Percentiles rank a stretch among this genome's conserved stretches.
These are phyloP conservation scores for Nasonia longicornis DNA, from an alignment of 1,140 invertebrate genomes.

Conservation along the genomic window DNA sequence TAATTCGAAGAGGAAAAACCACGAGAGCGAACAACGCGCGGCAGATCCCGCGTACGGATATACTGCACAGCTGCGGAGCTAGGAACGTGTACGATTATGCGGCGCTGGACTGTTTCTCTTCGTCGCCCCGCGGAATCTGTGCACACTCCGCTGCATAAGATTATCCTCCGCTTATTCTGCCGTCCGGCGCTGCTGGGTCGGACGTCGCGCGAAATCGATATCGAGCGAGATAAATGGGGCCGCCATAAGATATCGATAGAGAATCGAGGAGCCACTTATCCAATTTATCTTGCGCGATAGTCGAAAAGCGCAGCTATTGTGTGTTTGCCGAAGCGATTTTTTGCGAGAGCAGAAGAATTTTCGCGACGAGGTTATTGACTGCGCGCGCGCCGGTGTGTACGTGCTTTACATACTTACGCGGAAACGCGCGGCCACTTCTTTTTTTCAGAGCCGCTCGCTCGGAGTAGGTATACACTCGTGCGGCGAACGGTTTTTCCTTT, in stretches of 20 bases:
- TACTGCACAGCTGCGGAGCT: not conserved
- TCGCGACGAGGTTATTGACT: too few species aligned
- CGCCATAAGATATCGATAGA: constrained; percentile 14
- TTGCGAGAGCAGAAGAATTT: too few species aligned
- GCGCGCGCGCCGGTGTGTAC: too few species aligned
- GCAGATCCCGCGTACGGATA: not conserved
- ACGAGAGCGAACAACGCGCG: not conserved
- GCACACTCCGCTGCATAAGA: not conserved
- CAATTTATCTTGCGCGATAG: constrained; percentile 6
- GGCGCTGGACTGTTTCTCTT: not conserved
- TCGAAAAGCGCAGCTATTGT: not conserved
- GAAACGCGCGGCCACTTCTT: too few species aligned
- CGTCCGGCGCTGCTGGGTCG: not conserved
- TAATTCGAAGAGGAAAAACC: too few species aligned
- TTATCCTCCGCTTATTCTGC: not conserved
- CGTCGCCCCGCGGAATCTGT: not conserved
- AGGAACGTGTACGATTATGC: not conserved
- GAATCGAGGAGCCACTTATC: constrained; percentile 14
- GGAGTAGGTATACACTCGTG: too few species aligned
- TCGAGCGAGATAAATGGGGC: constrained; percentile 29
- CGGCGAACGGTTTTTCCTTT: too few species aligned
- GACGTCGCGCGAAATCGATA: constrained; percentile 32
- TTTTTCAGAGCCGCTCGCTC: too few species aligned
- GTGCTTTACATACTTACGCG: not conserved
- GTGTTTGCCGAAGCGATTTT: too few species aligned